These are phyloP conservation scores for Hyperopisus bebe DNA, from an alignment of 2,113 vertebrate genomes.

Conservation along the genomic window DNA sequence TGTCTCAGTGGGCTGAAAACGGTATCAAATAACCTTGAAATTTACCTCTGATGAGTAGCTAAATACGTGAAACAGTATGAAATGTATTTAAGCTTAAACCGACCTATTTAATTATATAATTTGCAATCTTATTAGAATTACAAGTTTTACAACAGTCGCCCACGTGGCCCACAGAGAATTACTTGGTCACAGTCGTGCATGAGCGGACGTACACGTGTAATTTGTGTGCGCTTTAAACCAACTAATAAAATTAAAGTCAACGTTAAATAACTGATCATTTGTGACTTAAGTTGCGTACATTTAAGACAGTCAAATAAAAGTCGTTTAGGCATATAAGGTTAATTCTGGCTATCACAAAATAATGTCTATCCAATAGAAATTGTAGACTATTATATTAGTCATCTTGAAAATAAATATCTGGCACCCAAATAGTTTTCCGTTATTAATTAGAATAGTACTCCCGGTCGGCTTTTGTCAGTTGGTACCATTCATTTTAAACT, in stretches of 20 bases:
- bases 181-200: not conserved
- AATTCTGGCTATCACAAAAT: not conserved
- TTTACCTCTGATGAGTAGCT: not conserved
- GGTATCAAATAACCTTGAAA: not conserved
- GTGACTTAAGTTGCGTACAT: not conserved
- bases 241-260: not conserved
- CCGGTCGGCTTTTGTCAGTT: not conserved
- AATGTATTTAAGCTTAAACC: not conserved
- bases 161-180: not conserved
- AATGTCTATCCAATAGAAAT: not conserved
- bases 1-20: not conserved
- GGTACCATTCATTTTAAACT: not conserved
- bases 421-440: not conserved
- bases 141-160: not conserved
- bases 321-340: not conserved
- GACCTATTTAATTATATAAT: not conserved
- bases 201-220: no score
- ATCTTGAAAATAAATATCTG: not conserved
- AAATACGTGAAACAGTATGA: not conserved
- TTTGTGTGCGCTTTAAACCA: not conserved
- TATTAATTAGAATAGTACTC: not conserved
- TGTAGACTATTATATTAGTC: not conserved
- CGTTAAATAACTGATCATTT: not conserved
- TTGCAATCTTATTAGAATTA: not conserved
- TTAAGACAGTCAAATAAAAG: not conserved